Percentiles rank a stretch among this genome's conserved stretches.
phyloP scores from a whole-genome alignment of 2,113 vertebrate species.

The Gymnogyps californianus region DNA sequence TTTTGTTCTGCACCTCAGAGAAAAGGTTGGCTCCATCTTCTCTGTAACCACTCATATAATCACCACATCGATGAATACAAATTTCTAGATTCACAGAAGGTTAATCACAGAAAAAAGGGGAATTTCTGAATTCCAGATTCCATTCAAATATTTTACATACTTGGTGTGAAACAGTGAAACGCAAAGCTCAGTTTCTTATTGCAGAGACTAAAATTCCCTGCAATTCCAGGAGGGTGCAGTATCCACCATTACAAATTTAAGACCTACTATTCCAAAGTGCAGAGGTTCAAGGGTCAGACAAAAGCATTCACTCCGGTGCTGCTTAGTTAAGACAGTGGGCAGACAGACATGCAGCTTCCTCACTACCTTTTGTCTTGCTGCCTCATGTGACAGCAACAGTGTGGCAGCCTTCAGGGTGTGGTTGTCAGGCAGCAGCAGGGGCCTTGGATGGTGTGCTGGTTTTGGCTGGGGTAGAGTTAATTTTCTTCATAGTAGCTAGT shows the following conservation, averaged over 20 bases:
- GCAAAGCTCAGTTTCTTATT: not conserved
- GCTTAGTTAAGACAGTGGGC: not conserved
- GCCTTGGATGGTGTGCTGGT: too few species aligned
- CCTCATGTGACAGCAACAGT: not conserved
- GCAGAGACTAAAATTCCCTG: not conserved
- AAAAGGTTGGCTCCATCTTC: not conserved
- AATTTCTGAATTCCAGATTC: not conserved
- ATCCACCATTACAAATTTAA: not conserved
- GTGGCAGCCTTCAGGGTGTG: too few species aligned
- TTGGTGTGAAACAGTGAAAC: not conserved
- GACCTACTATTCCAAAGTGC: not conserved
- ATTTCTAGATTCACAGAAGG: not conserved
- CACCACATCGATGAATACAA: not conserved
- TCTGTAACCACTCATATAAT: not conserved
- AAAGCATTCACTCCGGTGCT: not conserved
- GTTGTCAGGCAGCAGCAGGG: not conserved
- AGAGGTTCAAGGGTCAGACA: not conserved
- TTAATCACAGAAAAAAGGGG: not conserved
- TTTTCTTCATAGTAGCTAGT: too few species aligned
- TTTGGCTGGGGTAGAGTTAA: too few species aligned
- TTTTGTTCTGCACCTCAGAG: not conserved
- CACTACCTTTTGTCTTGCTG: not conserved
- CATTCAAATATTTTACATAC: not conserved
- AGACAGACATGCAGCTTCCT: not conserved
- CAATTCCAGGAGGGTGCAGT: not conserved